Percentiles rank a stretch among this genome's conserved stretches.
Conservation (phyloP, 2,797 vertebrate species). For the Oreortyx pictus region DNA sequence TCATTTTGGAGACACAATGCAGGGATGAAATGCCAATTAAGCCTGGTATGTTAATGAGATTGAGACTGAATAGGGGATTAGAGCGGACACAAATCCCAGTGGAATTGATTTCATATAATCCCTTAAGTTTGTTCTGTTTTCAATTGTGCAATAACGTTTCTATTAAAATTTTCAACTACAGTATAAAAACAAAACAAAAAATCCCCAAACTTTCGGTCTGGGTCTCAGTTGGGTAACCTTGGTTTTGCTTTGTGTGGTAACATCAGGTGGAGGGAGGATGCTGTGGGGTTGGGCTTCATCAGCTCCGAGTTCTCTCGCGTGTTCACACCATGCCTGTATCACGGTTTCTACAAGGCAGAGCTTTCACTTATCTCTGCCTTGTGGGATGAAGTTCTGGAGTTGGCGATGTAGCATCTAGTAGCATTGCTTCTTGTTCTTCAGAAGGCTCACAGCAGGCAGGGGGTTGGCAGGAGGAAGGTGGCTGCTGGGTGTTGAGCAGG, state of each 20-base stretch:
- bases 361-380: neutral
- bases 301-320: neutral
- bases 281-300: neutral
- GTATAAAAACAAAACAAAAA: slow-evolving; percentile 9
- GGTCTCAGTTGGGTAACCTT: neutral
- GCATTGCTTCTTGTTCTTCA: neutral
- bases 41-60: slow-evolving; percentile 79
- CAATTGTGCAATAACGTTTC: slow-evolving; percentile 52
- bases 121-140: slow-evolving; percentile 72
- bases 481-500: neutral
- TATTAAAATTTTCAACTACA: slow-evolving; percentile 45
- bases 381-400: neutral
- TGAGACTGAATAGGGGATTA: slow-evolving; percentile 78
- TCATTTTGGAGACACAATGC: slow-evolving; percentile 80
- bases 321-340: neutral
- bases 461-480: neutral
- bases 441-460: neutral
- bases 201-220: neutral
- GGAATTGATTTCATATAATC: slow-evolving; percentile 74
- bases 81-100: slow-evolving; percentile 71
- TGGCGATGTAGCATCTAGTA: neutral
- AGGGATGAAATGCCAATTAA: slow-evolving; percentile 83
- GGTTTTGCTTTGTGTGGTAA: neutral
- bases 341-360: neutral
- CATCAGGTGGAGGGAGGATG: neutral